Evolutionary conservation across 1,140 invertebrate genomes (phyloP).

Genomic region (Drosophila simulans): DNA sequence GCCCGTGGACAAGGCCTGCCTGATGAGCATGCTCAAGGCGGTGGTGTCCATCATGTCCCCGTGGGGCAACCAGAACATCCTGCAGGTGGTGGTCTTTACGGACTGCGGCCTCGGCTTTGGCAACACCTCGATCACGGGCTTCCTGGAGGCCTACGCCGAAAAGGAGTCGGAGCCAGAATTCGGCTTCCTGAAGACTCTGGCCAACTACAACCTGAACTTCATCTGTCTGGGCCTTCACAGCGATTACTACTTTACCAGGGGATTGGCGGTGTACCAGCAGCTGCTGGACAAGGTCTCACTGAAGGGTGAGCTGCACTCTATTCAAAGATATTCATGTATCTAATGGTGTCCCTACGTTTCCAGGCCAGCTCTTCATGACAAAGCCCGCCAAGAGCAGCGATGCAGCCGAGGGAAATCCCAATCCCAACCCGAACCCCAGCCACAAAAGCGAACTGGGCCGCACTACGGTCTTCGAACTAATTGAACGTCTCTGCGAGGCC

Average conservation of each 20-base stretch:
- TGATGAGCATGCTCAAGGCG: conserved; percentile 70
- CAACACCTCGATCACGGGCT: conserved; percentile 61
- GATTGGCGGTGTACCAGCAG: conserved; percentile 72
- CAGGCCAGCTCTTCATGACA: conserved; percentile 74
- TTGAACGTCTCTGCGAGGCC: conserved; percentile 90
- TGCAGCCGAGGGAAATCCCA: conserved; percentile 10
- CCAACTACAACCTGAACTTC: conserved; percentile 91
- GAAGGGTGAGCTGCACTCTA: conserved; percentile 47
- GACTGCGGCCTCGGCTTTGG: conserved; percentile 82
- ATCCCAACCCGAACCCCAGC: conserved; percentile 42
- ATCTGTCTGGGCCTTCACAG: conserved; percentile 87
- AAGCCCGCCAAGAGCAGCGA: conserved; percentile 60
- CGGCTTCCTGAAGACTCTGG: conserved; percentile 90
- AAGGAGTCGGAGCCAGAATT: conserved; percentile 77
- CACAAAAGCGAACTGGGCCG: conserved; percentile 85
- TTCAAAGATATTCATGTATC: background rate
- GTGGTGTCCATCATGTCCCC: conserved; percentile 66
- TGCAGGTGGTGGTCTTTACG: conserved; percentile 77
- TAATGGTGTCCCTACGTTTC: background rate
- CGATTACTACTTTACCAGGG: conserved; percentile 85
- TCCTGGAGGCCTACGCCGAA: conserved; percentile 50
- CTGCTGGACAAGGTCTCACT: conserved; percentile 63
- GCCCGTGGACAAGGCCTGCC: conserved; percentile 67
- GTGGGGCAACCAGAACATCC: conserved; percentile 77
- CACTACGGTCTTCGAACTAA: conserved; percentile 87